Conservation (phyloP, 2,113 vertebrate genomes). For the Nothocercus julius region DNA sequence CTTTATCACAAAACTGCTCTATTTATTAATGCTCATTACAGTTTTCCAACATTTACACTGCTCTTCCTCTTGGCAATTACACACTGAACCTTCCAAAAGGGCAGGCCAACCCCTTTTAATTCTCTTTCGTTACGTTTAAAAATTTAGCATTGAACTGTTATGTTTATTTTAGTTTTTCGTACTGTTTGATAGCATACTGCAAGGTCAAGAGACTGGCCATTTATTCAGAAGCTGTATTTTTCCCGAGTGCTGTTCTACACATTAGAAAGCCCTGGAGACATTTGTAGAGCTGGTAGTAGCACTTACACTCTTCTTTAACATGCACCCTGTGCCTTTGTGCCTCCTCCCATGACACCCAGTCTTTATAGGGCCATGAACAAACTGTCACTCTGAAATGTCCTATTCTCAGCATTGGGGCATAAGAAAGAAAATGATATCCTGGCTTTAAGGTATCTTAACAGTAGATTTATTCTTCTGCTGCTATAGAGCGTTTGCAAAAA, state of each 20-base stretch:
- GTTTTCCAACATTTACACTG: rapidly evolving
- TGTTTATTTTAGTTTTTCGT: not conserved
- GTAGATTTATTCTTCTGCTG: not conserved
- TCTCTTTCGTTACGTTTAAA: rapidly evolving
- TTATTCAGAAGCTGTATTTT: not conserved
- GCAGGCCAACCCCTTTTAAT: not conserved
- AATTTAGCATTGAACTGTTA: not conserved
- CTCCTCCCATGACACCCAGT: not conserved
- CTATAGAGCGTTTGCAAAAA: not conserved
- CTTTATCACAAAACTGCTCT: rapidly evolving
- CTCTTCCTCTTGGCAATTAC: not conserved
- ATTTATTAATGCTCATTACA: rapidly evolving
- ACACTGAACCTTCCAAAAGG: rapidly evolving
- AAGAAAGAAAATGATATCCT: not conserved
- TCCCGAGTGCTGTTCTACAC: not conserved
- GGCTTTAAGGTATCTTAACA: not conserved
- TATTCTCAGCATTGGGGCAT: not conserved
- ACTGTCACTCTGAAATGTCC: not conserved
- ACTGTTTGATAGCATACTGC: not conserved
- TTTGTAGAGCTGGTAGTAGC: not conserved
- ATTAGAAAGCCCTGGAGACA: not conserved
- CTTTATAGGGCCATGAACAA: not conserved
- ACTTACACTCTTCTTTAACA: not conserved
- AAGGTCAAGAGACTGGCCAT: not conserved
- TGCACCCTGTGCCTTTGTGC: not conserved